These are phyloP conservation scores for Cantharis rustica DNA, from an alignment of 2,888 invertebrate genomes.

Conservation along the genomic window DNA sequence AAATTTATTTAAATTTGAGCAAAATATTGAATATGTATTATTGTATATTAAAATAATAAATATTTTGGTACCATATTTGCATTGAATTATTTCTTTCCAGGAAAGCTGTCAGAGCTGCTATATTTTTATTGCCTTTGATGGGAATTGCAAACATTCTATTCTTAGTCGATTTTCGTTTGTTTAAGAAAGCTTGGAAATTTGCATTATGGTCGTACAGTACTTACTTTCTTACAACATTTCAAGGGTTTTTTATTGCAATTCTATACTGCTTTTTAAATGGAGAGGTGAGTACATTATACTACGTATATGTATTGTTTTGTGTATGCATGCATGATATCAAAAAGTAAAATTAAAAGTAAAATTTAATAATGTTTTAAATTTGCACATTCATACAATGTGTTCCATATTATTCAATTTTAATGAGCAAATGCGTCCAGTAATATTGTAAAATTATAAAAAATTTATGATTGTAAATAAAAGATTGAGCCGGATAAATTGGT, in stretches of 20 bases:
- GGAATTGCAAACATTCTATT: conserved; percentile 80
- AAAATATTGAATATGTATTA: neutral
- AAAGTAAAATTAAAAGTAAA: too few relatives aligned
- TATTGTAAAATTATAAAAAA: too few relatives aligned
- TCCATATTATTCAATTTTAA: too few relatives aligned
- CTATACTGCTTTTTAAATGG: conserved; percentile 84
- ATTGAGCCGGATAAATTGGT: too few relatives aligned
- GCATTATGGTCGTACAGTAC: conserved; percentile 80
- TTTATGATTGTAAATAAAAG: too few relatives aligned
- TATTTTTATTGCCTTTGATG: conserved; percentile 77
- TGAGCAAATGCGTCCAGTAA: too few relatives aligned
- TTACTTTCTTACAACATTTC: conserved; percentile 81
- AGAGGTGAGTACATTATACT: conserved; percentile 66
- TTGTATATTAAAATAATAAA: neutral
- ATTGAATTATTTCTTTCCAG: conserved; percentile 54
- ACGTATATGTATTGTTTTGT: too few relatives aligned
- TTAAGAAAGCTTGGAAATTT: conserved; percentile 71
- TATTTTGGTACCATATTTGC: neutral
- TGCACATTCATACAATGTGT: too few relatives aligned
- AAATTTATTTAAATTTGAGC: neutral
- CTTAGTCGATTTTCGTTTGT: conserved; percentile 68
- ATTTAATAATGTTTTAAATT: too few relatives aligned
- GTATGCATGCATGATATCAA: too few relatives aligned
- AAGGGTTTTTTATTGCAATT: conserved; percentile 80
- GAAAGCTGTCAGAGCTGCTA: conserved; percentile 79